Base-by-base conservation (phyloP, 37 sponge, comb jelly and placozoan genomes). In the Aphrocallistes beatrix region DNA sequence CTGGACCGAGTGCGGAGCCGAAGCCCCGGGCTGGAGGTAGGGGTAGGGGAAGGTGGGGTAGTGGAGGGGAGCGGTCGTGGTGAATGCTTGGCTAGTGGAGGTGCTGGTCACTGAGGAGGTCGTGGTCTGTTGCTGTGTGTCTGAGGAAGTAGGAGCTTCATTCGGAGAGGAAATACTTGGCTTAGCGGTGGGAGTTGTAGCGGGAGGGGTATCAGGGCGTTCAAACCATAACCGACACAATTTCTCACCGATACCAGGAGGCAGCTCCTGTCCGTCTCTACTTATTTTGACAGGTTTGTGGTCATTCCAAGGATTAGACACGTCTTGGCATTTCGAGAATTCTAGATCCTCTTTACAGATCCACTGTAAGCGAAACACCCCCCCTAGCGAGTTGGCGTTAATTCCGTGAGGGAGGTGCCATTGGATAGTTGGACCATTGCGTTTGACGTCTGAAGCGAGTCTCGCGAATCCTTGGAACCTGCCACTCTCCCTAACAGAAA, bases 251-350 rank as follows among this genome's bases (percentile, higher is more conserved):
- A 94, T 87, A 28, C 81, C 39, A 3, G 95, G 95, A 85, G 92
- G 93, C 21, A 94, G 90, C 82, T 94, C 95, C 91, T 94, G 94
- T 28, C 97, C 97, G 86, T 97, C 97, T 85, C 97, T 81, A 83
- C 94, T 90, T 36, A 97, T 97, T 39, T 97, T 97, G 3, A 97
- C 97, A 34, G 93, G 94, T 84, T 97, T 97, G 88, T 91, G 90
- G 32, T 97, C 97, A 83, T 97, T 97, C 97, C 97, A 97, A 6
- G 94, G 93, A 88, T 97, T 97, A 87, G 94, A 94, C 39, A 97
- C 87, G 82, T 94, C 93, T 84, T 86, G 85, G 23, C 90, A 90
- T 28, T 86, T 85, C 0, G 81, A 51, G 87, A 97, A 97, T 37
- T 89, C 91, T 38, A 97, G 88, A 38, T 81, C 86, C 1, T 93